phyloP scores from a whole-genome alignment of 2,888 invertebrate species.

The Xestobium rufovillosum region DNA sequence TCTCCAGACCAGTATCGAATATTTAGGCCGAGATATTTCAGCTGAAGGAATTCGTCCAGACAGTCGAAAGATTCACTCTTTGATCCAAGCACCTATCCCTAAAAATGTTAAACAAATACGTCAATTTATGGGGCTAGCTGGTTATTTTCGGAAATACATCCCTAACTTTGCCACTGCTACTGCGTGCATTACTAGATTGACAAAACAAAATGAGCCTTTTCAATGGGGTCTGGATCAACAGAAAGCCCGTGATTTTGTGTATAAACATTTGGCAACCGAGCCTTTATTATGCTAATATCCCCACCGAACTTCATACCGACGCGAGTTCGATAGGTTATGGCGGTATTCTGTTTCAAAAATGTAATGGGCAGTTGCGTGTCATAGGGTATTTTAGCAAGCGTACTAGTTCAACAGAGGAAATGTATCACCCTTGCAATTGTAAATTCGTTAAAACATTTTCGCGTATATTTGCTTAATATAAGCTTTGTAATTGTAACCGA shows the following conservation, averaged over 20 bases:
- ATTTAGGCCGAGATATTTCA: conserved; percentile 13
- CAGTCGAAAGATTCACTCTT: conserved; percentile 10
- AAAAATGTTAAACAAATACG: conserved; percentile 12
- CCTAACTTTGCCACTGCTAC: conserved; percentile 12
- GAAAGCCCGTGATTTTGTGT: conserved; percentile 7
- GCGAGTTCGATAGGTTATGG: conserved; percentile 17
- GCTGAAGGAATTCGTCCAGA: conserved; percentile 15
- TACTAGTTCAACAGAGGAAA: conserved; percentile 23
- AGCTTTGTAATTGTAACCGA: conserved; percentile 31
- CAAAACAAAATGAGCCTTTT: conserved; percentile 12
- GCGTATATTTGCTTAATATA: conserved; percentile 26
- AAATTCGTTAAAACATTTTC: conserved; percentile 28
- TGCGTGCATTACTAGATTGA: conserved; percentile 18
- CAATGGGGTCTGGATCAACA: conserved; percentile 17
- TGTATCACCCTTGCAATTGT: too few relatives aligned
- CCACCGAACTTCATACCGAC: conserved; percentile 17
- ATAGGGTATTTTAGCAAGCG: conserved; percentile 27
- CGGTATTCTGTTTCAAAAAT: conserved; percentile 15
- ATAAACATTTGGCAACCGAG: conserved; percentile 9
- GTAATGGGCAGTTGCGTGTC: conserved; percentile 15
- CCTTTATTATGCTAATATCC: conserved; percentile 14
- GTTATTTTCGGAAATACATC: conserved; percentile 23
- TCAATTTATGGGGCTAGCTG: conserved; percentile 22
- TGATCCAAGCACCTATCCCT: conserved; percentile 12
- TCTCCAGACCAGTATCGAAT: conserved; percentile 14